Conservation (phyloP, 2,797 vertebrate genomes). For the Botia kubotai region DNA sequence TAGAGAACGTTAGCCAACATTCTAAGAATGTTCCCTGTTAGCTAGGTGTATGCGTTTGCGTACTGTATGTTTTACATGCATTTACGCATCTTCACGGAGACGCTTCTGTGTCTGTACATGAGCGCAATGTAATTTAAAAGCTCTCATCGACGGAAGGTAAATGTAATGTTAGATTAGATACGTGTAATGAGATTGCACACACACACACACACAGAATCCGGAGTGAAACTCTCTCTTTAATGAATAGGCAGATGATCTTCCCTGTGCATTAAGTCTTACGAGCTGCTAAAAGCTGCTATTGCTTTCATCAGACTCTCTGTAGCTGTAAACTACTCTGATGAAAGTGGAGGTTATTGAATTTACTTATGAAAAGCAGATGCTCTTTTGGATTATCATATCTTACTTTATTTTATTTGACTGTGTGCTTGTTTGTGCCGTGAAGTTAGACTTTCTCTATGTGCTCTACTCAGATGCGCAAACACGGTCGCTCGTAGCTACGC, state of each 20-base stretch:
- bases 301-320: slow-evolving; percentile 44
- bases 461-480: neutral
- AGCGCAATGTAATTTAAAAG: slow-evolving; percentile 46
- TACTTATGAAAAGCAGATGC: slow-evolving; percentile 32
- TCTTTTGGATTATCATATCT: slow-evolving; percentile 16
- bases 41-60: slow-evolving; percentile 1
- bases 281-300: slow-evolving; percentile 43
- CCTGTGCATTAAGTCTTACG: slow-evolving; percentile 34
- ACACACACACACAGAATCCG: slow-evolving; percentile 18
- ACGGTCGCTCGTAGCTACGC: neutral
- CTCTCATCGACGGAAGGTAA: slow-evolving; percentile 33
- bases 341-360: slow-evolving; percentile 45
- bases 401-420: neutral
- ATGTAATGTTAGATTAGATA: slow-evolving; percentile 39
- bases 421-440: neutral
- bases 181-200: slow-evolving; percentile 45
- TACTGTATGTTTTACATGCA: neutral
- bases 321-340: slow-evolving; percentile 18
- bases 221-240: slow-evolving; percentile 41
- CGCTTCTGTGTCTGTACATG: slow-evolving; percentile 6
- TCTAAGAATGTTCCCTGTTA: too few species aligned
- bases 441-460: neutral
- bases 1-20: too few species aligned
- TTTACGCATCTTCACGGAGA: slow-evolving; percentile 21
- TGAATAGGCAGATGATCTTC: slow-evolving; percentile 45